Conservation (phyloP, 2,797 vertebrate genomes). For the Phoeniculus purpureus region DNA sequence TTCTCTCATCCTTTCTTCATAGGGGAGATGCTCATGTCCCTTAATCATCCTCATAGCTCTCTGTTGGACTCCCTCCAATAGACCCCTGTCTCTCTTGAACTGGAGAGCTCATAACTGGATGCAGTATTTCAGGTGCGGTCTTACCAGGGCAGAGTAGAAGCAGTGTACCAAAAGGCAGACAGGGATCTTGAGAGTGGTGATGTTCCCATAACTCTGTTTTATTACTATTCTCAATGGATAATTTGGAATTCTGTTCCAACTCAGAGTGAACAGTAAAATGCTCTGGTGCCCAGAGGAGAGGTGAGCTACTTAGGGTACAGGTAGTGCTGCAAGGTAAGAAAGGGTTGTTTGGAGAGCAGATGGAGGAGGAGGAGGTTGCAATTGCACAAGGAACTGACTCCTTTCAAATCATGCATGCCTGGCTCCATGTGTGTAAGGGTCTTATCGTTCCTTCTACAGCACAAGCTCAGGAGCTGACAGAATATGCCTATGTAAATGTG, state of each 20-base stretch:
- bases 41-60: too few relatives aligned
- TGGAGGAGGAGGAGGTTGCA: background rate
- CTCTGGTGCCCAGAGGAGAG: background rate
- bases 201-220: background rate
- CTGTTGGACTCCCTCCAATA: too few relatives aligned
- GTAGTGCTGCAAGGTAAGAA: background rate
- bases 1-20: too few relatives aligned
- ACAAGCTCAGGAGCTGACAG: constrained; percentile 81
- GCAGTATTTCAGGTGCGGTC: too few relatives aligned
- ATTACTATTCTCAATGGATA: background rate
- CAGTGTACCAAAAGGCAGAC: too few relatives aligned
- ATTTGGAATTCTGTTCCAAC: background rate
- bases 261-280: background rate
- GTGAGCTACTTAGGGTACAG: background rate
- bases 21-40: too few relatives aligned
- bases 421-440: background rate
- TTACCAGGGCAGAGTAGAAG: too few relatives aligned
- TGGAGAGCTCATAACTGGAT: too few relatives aligned
- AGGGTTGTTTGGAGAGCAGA: background rate
- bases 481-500: constrained; percentile 91
- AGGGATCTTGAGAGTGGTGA: too few relatives aligned
- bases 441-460: constrained; percentile 69
- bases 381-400: background rate
- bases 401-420: background rate
- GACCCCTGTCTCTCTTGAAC: too few relatives aligned